phyloP scores from a whole-genome alignment of 53 echinoderm and acorn worm species.

The Apostichopus leukothele region DNA sequence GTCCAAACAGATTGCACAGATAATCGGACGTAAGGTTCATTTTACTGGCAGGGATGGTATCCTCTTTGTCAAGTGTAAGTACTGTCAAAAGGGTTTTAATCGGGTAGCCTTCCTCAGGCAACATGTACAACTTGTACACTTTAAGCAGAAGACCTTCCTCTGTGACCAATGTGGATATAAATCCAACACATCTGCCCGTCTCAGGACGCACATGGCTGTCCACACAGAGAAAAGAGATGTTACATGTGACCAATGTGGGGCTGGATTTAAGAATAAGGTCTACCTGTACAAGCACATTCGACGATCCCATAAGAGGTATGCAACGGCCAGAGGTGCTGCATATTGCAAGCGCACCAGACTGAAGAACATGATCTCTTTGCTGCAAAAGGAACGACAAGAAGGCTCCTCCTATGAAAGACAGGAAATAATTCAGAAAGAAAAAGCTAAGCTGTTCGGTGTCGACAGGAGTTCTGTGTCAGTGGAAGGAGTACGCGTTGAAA shows the following conservation, averaged over 20 bases:
- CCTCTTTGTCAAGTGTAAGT: constrained; percentile 46
- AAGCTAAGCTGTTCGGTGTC: constrained; percentile 31
- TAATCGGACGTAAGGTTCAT: constrained; percentile 44
- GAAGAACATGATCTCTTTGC: constrained; percentile 39
- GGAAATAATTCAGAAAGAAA: constrained; percentile 42
- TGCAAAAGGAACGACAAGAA: constrained; percentile 43
- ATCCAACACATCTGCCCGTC: constrained; percentile 38
- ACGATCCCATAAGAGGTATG: constrained; percentile 41
- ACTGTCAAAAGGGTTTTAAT: constrained; percentile 46
- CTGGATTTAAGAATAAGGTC: constrained; percentile 45
- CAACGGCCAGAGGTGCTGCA: constrained; percentile 26
- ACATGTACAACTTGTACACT: constrained; percentile 35
- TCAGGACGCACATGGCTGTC: constrained; percentile 47
- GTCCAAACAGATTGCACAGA: constrained; percentile 13
- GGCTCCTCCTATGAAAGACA: constrained; percentile 41
- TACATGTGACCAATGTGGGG: constrained; percentile 39
- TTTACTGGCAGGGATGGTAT: constrained; percentile 48
- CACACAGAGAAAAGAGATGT: constrained; percentile 46
- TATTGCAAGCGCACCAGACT: constrained; percentile 43
- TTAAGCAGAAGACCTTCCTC: constrained; percentile 32
- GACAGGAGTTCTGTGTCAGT: constrained; percentile 21
- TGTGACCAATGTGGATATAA: constrained; percentile 43
- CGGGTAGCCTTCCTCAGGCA: constrained; percentile 34
- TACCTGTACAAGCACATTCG: constrained; percentile 49
- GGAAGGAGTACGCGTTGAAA: constrained; percentile 22